Base-by-base conservation (phyloP, 1,140 invertebrate genomes). In the Heterodera schachtii region DNA sequence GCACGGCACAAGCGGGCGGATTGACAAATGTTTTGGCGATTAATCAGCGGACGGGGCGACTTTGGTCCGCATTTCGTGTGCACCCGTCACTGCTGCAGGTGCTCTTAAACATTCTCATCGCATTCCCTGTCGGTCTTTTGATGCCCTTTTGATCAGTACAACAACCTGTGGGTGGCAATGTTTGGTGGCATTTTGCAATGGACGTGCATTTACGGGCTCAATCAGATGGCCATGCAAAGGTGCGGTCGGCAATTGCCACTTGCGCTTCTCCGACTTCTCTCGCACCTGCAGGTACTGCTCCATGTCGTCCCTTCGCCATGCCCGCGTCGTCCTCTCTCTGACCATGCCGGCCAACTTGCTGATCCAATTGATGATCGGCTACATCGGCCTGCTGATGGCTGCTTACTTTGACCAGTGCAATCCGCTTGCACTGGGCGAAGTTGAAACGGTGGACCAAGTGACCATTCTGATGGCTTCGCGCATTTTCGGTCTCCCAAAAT, bases 401-500 rank as follows among this genome's bases (percentile, higher is more conserved):
- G 86, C 87, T 41, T 88, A 86, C 75, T 87, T 88, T 75, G 71
- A 89, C n/a, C 80, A 85, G 13, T 87, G 86, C 60, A 80, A 87
- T 69, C 86, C 86, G 31, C 49, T 87, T 5, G 85, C 84, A 46
- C 66, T 81, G 41, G 84, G 82, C 7, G 81, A 87, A 21, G 84
- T 88, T 11, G 67, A 74, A 19, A 87, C 84, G 7, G 67, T 87
- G n/a, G 86, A 87, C 71, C 86, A 87, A 71, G 70, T 87, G 70
- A 77, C 77, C 47, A 86, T 87, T 47, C 60, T 88, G 19, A 74
- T 87, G 66, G 86, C 86, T 49, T 66, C 79, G 52, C 64, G 81
- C 73, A 85, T 87, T 52, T 75, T 88, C n/a, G 80, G 87, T 88
- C 41, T 73, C 16, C 74, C 4, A 76, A 76, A 73, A 82, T 31